phyloP scores from a whole-genome alignment of 1,140 invertebrate genomes.

The Drosophila micromelanica region DNA sequence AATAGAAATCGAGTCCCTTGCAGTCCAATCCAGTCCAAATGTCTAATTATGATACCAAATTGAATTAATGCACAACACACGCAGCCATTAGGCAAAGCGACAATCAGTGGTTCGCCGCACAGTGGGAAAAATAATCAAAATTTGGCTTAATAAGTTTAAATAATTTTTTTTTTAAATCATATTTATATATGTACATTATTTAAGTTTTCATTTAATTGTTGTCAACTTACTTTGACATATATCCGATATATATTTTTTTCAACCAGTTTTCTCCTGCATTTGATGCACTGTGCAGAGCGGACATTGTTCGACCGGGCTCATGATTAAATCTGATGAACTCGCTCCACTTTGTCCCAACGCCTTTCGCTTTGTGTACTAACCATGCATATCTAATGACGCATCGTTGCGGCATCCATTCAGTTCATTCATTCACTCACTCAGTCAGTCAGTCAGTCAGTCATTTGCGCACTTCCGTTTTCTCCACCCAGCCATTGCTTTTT shows the following conservation, averaged over 20 bases:
- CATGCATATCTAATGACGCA: slow-evolving; percentile 77
- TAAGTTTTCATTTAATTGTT: too few relatives aligned
- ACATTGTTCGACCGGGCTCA: neutral
- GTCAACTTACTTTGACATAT: too few relatives aligned
- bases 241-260: too few relatives aligned
- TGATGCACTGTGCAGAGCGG: neutral
- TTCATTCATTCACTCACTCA: slow-evolving; percentile 42
- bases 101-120: too few relatives aligned
- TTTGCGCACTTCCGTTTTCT: slow-evolving; percentile 64
- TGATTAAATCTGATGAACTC: slow-evolving; percentile 40
- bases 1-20: neutral
- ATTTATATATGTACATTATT: too few relatives aligned
- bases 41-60: slow-evolving; percentile 71
- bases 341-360: slow-evolving; percentile 1
- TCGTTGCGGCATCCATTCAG: slow-evolving; percentile 44
- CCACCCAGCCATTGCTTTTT: slow-evolving; percentile 48
- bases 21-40: slow-evolving; percentile 15
- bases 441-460: slow-evolving; percentile 47
- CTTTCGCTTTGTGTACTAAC: slow-evolving; percentile 24
- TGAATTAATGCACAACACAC: slow-evolving; percentile 58
- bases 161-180: too few relatives aligned
- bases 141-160: too few relatives aligned
- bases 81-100: slow-evolving; percentile 24
- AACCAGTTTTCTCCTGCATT: too few relatives aligned
- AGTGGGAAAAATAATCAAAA: too few relatives aligned